These are phyloP conservation scores for Papilio elwesi DNA, from an alignment of 2,888 invertebrate genomes.

Conservation along the genomic window DNA sequence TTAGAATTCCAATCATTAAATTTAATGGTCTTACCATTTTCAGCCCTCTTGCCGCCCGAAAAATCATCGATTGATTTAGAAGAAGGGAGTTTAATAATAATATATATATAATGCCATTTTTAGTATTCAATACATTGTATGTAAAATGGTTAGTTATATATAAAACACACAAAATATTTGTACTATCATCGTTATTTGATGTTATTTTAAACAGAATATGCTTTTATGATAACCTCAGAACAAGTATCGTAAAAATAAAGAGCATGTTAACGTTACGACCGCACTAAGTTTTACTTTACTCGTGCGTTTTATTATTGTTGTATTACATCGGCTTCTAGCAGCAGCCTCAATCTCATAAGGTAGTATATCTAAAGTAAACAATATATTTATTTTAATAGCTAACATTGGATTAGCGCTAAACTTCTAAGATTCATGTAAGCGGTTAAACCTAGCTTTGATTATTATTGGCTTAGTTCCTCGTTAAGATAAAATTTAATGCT, in stretches of 20 bases:
- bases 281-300: constrained; percentile 18
- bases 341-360: background rate
- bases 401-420: background rate
- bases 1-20: no score
- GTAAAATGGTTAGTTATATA: background rate
- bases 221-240: constrained; percentile 8
- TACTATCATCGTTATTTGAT: background rate
- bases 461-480: no score
- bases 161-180: background rate
- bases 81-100: no score
- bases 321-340: background rate
- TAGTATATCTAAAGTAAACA: background rate
- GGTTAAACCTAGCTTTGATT: background rate
- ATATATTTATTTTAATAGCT: background rate
- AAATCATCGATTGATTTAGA: no score
- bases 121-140: no score
- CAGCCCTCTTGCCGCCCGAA: no score
- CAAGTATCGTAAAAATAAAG: constrained; percentile 23
- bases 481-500: background rate
- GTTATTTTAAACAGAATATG: background rate
- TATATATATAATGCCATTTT: no score
- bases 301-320: constrained; percentile 4
- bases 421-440: background rate
- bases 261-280: constrained; percentile 14
- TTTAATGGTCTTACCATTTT: no score